Conservation (phyloP, 2,797 vertebrate species). For the Artibeus lituratus region DNA sequence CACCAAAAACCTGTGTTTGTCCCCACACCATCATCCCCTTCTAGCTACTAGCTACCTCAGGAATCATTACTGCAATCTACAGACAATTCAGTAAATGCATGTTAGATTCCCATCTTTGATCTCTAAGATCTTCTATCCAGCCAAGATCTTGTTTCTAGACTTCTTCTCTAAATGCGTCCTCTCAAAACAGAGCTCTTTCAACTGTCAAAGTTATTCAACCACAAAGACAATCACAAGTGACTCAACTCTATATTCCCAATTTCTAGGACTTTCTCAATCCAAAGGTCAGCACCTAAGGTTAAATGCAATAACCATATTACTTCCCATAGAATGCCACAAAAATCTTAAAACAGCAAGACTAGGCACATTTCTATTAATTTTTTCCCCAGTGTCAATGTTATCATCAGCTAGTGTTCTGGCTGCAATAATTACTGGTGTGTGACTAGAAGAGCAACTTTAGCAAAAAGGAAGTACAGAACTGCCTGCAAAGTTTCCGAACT, state of each 20-base stretch:
- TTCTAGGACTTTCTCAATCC: neutral
- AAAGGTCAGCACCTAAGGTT: conserved; percentile 17
- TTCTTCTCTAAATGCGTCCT: neutral
- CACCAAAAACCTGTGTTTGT: neutral
- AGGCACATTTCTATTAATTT: neutral
- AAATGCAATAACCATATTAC: neutral
- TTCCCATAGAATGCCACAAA: neutral
- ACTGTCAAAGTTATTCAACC: neutral
- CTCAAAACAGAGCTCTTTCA: neutral
- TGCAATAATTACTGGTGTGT: neutral
- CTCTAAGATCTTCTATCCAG: neutral
- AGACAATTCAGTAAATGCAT: conserved; percentile 12
- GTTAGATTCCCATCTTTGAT: neutral
- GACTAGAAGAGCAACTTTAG: neutral
- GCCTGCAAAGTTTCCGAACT: neutral
- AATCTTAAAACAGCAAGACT: conserved; percentile 17
- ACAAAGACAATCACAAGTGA: conserved; percentile 15
- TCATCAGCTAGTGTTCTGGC: neutral
- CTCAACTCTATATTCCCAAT: neutral
- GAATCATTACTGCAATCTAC: neutral
- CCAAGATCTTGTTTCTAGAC: neutral
- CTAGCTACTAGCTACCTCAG: neutral
- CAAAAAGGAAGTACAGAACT: neutral
- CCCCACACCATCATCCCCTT: neutral
- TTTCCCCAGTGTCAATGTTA: conserved; percentile 22